phyloP scores from a whole-genome alignment of 2,113 vertebrate genomes.

The Vimba vimba region DNA sequence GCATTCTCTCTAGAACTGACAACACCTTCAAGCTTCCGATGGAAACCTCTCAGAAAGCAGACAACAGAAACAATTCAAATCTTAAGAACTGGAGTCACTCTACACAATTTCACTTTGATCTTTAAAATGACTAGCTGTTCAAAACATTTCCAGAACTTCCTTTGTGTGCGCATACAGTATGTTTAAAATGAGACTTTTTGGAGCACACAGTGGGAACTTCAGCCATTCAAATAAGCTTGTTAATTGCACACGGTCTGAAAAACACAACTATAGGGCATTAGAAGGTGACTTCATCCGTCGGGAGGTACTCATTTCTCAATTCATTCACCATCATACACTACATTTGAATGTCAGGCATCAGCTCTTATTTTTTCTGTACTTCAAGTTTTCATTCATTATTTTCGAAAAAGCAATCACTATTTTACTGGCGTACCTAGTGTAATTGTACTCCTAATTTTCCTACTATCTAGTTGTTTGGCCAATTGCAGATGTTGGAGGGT shows the following conservation, averaged over 20 bases:
- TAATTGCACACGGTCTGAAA: conserved; percentile 43
- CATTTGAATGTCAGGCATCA: background rate
- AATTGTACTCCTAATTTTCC: background rate
- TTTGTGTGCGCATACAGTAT: conserved; percentile 50
- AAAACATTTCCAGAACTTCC: conserved; percentile 69
- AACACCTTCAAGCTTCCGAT: conserved; percentile 69
- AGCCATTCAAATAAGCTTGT: background rate
- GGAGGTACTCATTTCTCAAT: background rate
- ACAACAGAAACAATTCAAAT: conserved; percentile 73
- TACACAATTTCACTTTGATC: conserved; percentile 67
- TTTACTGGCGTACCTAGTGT: background rate
- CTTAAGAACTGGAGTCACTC: conserved; percentile 62
- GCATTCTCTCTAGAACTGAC: conserved; percentile 70
- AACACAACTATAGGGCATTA: background rate
- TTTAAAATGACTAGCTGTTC: conserved; percentile 75
- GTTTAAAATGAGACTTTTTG: background rate
- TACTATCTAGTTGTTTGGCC: background rate
- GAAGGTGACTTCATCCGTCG: background rate
- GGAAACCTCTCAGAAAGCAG: conserved; percentile 53
- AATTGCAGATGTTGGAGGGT: background rate
- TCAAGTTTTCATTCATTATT: background rate
- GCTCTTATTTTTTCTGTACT: background rate
- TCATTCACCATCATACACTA: background rate
- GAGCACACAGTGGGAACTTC: background rate
- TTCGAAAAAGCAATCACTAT: background rate